Evolutionary conservation across 2,113 vertebrate species (phyloP).

Genomic region (Aramus guarauna): DNA sequence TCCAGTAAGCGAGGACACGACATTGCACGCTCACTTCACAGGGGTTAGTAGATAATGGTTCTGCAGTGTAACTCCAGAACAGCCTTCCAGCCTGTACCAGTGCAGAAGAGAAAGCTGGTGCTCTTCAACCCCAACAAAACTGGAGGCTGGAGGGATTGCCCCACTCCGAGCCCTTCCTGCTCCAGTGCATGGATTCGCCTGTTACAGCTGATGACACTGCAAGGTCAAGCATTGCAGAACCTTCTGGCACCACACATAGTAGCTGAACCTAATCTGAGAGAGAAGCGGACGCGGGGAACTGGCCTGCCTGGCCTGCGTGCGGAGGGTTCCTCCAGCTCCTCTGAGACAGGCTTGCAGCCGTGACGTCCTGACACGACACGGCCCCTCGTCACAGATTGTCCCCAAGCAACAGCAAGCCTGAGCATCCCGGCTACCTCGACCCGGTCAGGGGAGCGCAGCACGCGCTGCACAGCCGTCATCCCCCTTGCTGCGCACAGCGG

Average conservation of each 20-base stretch:
- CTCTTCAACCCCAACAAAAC: background rate
- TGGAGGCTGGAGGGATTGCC: background rate
- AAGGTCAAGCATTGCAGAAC: rapidly evolving
- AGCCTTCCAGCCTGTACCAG: background rate
- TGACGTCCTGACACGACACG: rapidly evolving
- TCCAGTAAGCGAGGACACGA: background rate
- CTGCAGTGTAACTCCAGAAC: background rate
- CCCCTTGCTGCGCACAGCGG: background rate
- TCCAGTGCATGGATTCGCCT: background rate
- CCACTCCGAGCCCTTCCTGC: background rate
- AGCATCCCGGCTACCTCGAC: background rate
- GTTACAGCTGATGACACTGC: background rate
- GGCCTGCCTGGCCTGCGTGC: too few relatives aligned
- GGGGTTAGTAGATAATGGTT: background rate
- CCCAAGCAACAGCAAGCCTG: background rate
- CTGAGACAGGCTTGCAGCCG: background rate
- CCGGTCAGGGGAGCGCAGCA: rapidly evolving
- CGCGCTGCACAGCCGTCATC: rapidly evolving
- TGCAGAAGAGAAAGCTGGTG: background rate
- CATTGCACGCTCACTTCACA: background rate
- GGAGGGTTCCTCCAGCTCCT: background rate
- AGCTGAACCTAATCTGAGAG: background rate
- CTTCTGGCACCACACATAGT: background rate
- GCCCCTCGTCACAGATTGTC: background rate
- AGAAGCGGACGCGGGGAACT: background rate